Percentiles rank a stretch among this genome's conserved stretches.
Evolutionary conservation across 1,140 invertebrate genomes (phyloP).

Genomic region (Lepeophtheirus salmonis): DNA sequence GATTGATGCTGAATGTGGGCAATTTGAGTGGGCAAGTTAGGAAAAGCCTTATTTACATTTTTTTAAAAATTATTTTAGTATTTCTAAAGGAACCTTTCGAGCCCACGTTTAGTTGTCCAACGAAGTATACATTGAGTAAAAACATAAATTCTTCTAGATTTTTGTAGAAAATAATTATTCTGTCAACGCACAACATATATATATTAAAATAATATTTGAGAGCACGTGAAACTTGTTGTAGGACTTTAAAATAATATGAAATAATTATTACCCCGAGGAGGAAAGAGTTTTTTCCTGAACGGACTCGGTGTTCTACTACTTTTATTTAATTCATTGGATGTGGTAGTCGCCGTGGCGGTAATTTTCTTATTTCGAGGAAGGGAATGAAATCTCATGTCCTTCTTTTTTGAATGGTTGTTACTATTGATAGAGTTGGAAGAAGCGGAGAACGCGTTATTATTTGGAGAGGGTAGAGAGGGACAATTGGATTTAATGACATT

Average conservation of each 20-base stretch:
- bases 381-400: neutral
- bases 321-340: too few species aligned
- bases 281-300: neutral
- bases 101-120: too few species aligned
- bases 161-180: too few species aligned
- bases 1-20: too few species aligned
- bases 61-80: too few species aligned
- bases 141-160: too few species aligned
- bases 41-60: too few species aligned
- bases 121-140: too few species aligned
- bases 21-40: too few species aligned
- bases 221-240: neutral
- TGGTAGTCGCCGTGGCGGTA: neutral
- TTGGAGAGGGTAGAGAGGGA: neutral
- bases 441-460: neutral
- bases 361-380: slow-evolving; percentile 5
- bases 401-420: neutral
- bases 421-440: neutral
- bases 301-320: slow-evolving; percentile 16
- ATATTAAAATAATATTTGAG: too few species aligned
- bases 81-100: too few species aligned
- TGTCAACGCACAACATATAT: too few species aligned
- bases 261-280: neutral
- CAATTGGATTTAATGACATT: slow-evolving; percentile 5
- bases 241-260: neutral